Percentiles rank a stretch among this genome's conserved stretches.
Conservation (phyloP, 2,888 invertebrate species). For the Monopis laevigella region DNA sequence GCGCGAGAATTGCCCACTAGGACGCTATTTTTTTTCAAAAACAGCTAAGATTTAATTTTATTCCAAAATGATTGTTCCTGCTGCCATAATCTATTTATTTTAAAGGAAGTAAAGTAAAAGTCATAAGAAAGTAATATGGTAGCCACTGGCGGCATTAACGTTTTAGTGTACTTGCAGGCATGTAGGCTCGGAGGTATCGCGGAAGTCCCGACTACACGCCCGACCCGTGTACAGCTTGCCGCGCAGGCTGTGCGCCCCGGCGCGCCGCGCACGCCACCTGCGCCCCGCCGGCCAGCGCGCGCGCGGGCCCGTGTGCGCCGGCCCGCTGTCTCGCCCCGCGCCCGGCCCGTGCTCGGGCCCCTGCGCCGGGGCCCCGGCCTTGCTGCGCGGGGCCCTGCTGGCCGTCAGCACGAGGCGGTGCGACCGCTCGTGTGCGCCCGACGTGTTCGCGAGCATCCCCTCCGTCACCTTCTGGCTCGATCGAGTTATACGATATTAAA, state of each 20-base stretch:
- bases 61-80: too few relatives aligned
- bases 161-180: too few relatives aligned
- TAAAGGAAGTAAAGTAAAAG: too few relatives aligned
- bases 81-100: too few relatives aligned
- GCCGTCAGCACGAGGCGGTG: conserved; percentile 27
- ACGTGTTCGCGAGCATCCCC: background rate
- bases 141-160: too few relatives aligned
- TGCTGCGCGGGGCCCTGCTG: conserved; percentile 30
- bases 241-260: background rate
- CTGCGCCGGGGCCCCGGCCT: conserved; percentile 36
- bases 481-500: background rate
- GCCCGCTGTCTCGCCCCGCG: background rate
- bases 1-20: too few relatives aligned
- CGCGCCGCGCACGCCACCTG: conserved; percentile 11
- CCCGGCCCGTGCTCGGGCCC: conserved; percentile 6
- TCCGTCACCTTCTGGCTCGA: background rate
- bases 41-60: too few relatives aligned
- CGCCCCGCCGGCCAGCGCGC: conserved; percentile 14
- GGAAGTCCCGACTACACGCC: too few relatives aligned
- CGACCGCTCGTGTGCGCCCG: conserved; percentile 36
- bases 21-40: too few relatives aligned
- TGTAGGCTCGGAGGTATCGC: too few relatives aligned
- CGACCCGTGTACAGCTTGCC: background rate
- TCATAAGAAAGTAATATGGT: too few relatives aligned
- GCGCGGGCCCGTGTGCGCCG: conserved; percentile 19